A percentile compares a stretch with the other conserved stretches of the same genome.
These are phyloP conservation scores for Dexiosoma caninum DNA, from an alignment of 2,888 invertebrate species.

Conservation along the genomic window DNA sequence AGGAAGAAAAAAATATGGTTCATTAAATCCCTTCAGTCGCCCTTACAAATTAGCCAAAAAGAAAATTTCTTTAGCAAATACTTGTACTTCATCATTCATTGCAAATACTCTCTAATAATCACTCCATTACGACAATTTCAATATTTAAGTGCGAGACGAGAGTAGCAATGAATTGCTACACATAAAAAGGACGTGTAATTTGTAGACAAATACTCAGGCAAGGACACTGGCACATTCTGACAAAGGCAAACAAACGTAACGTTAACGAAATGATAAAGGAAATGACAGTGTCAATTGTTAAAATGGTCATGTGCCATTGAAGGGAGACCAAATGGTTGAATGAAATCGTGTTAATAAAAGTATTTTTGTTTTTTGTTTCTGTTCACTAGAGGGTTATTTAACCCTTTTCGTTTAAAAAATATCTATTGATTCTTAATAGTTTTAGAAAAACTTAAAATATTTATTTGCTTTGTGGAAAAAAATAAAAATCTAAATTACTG, in stretches of 20 bases:
- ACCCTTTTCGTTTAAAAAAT: neutral
- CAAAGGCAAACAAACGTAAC: slow-evolving; percentile 22
- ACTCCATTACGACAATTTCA: slow-evolving; percentile 54
- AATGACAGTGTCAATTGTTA: slow-evolving; percentile 61
- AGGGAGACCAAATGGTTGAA: neutral
- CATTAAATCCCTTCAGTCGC: slow-evolving; percentile 57
- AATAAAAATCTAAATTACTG: too few species aligned
- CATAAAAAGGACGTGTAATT: slow-evolving; percentile 47
- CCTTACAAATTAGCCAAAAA: slow-evolving; percentile 55
- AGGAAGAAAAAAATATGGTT: too few species aligned
- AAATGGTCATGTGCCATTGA: slow-evolving; percentile 54
- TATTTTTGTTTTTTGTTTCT: neutral
- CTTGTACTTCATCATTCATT: slow-evolving; percentile 18
- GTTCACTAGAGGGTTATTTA: neutral
- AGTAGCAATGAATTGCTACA: slow-evolving; percentile 40
- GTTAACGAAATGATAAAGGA: slow-evolving; percentile 46
- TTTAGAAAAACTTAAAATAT: neutral
- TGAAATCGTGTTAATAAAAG: neutral
- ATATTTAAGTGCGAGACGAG: slow-evolving; percentile 42
- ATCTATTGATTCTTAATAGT: too few species aligned
- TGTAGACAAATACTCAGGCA: slow-evolving; percentile 53
- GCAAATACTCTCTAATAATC: slow-evolving; percentile 52
- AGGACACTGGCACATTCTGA: slow-evolving; percentile 31
- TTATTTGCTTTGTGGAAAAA: neutral
- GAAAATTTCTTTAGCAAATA: slow-evolving; percentile 46